phyloP scores from a whole-genome alignment of 2,888 invertebrate genomes.

The Tenodera sinensis region DNA sequence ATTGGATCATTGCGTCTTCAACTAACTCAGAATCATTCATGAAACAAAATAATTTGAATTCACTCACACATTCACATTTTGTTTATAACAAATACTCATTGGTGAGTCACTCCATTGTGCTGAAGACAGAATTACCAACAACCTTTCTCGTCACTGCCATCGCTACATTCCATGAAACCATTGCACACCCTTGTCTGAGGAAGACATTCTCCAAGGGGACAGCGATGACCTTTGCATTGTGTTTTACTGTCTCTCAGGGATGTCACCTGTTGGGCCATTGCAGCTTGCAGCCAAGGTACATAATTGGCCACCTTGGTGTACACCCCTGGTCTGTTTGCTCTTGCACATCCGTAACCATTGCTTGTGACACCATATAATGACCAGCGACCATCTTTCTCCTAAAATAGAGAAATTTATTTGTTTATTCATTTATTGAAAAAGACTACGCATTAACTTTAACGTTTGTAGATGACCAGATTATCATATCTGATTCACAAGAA shows the following conservation, averaged over 20 bases:
- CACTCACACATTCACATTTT: neutral
- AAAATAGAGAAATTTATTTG: slow-evolving; percentile 1
- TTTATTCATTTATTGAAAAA: too few species aligned
- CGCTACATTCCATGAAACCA: slow-evolving; percentile 72
- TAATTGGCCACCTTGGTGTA: slow-evolving; percentile 77
- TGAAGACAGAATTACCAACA: slow-evolving; percentile 44
- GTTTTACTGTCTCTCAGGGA: slow-evolving; percentile 39
- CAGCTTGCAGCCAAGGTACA: slow-evolving; percentile 64
- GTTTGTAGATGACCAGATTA: too few species aligned
- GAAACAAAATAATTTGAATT: neutral
- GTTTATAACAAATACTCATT: neutral
- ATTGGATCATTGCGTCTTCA: neutral
- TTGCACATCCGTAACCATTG: slow-evolving; percentile 76
- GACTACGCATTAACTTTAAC: too few species aligned
- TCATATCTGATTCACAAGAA: too few species aligned
- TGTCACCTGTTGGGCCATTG: slow-evolving; percentile 56
- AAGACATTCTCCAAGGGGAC: slow-evolving; percentile 72
- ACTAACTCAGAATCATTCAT: neutral
- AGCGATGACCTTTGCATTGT: slow-evolving; percentile 58
- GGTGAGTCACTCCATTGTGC: neutral
- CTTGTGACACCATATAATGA: slow-evolving; percentile 62
- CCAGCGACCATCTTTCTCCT: slow-evolving; percentile 50
- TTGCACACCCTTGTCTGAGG: slow-evolving; percentile 69
- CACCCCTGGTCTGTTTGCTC: slow-evolving; percentile 74
- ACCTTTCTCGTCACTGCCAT: slow-evolving; percentile 68